Evolutionary conservation across 2,113 vertebrate species (phyloP).

Genomic region (Hemichromis elongatus): DNA sequence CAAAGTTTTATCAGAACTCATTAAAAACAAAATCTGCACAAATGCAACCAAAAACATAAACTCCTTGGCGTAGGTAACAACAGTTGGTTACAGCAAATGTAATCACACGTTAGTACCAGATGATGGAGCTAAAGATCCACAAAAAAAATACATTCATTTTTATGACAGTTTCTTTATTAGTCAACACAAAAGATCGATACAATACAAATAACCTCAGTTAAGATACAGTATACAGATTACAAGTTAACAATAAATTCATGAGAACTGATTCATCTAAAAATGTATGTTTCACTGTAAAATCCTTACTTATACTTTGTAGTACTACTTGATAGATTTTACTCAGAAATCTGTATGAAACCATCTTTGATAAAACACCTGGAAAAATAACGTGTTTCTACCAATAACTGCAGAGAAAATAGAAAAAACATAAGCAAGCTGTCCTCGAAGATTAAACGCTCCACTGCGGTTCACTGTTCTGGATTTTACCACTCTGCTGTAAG

Average conservation of each 20-base stretch:
- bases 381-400: neutral
- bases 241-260: constrained; percentile 9
- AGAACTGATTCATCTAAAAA: neutral
- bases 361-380: neutral
- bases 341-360: neutral
- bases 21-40: rapidly evolving
- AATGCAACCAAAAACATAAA: neutral
- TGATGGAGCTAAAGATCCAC: neutral
- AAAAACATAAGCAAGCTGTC: neutral
- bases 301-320: neutral
- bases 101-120: neutral
- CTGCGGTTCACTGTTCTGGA: neutral
- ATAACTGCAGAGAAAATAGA: neutral
- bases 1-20: neutral
- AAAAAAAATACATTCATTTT: neutral
- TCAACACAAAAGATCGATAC: constrained; percentile 25
- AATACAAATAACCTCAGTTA: constrained; percentile 31
- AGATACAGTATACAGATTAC: constrained; percentile 21
- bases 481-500: neutral
- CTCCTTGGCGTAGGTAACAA: neutral
- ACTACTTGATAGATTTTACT: neutral
- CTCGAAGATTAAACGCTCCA: neutral
- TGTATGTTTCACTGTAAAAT: neutral
- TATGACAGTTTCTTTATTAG: constrained; percentile 35
- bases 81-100: neutral